These are phyloP conservation scores for Anoplius nigerrimus DNA, from an alignment of 2,888 invertebrate genomes.

Conservation along the genomic window DNA sequence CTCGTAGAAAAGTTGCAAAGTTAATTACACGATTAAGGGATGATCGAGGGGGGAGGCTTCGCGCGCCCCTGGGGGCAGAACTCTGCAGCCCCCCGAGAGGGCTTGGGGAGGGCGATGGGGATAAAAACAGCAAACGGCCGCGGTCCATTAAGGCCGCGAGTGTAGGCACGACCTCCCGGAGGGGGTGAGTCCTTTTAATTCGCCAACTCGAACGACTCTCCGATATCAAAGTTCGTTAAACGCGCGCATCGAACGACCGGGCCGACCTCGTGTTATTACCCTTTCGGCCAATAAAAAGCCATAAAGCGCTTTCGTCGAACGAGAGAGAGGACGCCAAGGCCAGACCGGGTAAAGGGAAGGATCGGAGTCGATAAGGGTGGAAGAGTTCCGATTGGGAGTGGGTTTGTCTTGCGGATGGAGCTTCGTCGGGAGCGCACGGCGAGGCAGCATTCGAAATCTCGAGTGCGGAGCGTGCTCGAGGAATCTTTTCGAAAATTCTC, in stretches of 20 bases:
- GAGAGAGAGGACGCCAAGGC: no score
- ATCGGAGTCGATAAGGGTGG: no score
- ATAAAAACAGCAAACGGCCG: conserved; percentile 1
- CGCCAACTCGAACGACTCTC: neutral
- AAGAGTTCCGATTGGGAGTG: no score
- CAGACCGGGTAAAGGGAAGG: no score
- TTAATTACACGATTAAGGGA: conserved; percentile 29
- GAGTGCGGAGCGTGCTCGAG: neutral
- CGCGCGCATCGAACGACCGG: no score
- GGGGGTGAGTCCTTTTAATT: neutral
- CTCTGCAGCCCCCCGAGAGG: neutral
- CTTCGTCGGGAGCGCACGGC: no score
- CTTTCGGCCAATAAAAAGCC: no score
- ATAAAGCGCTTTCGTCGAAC: no score
- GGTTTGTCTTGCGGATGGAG: no score
- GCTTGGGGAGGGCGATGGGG: neutral
- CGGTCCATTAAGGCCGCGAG: neutral
- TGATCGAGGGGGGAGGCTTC: conserved; percentile 7
- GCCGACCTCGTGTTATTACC: no score
- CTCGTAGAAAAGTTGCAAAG: conserved; percentile 25
- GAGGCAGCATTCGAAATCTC: neutral
- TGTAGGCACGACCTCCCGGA: neutral
- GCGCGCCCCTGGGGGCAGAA: neutral
- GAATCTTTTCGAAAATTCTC: neutral
- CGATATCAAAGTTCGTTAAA: conserved; percentile 3